Percentiles rank a stretch among this genome's conserved stretches.
Conservation (phyloP, 2,113 vertebrate genomes). For the Pseudolaguvia tuberculata region DNA sequence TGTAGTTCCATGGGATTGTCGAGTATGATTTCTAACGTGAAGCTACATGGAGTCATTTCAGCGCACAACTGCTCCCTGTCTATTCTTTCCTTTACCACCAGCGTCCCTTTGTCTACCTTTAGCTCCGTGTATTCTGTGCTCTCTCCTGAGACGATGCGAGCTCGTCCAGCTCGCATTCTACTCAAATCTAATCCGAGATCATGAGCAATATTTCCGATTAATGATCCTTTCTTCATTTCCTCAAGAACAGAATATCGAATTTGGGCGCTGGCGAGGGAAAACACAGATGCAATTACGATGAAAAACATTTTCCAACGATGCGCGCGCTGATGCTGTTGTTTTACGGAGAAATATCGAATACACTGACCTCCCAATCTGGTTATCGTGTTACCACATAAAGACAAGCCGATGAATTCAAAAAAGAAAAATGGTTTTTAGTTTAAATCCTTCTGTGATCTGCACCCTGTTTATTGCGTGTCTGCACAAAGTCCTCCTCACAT, state of each 20-base stretch:
- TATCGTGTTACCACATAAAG: background rate
- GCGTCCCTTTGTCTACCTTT: constrained; percentile 14
- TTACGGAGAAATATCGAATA: background rate
- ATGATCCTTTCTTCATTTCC: constrained; percentile 32
- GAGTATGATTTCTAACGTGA: constrained; percentile 24
- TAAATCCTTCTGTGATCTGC: background rate
- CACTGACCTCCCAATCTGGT: background rate
- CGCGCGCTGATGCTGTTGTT: background rate
- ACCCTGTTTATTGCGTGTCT: too few relatives aligned
- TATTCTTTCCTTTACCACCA: constrained; percentile 29
- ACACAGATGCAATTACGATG: background rate
- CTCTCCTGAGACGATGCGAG: constrained; percentile 24
- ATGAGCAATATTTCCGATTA: constrained; percentile 26
- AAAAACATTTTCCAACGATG: background rate
- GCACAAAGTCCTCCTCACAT: background rate
- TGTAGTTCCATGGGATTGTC: constrained; percentile 38
- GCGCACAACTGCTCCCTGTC: constrained; percentile 26
- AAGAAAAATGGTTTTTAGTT: background rate
- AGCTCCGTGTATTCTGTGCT: constrained; percentile 27
- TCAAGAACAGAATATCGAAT: constrained; percentile 30
- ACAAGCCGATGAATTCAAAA: background rate
- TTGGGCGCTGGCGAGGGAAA: background rate
- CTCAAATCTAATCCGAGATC: constrained; percentile 25
- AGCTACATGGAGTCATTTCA: constrained; percentile 25
- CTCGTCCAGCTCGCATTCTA: constrained; percentile 14